Evolutionary conservation across 2,888 invertebrate genomes (phyloP).

Genomic region (Lasioglossum morio): DNA sequence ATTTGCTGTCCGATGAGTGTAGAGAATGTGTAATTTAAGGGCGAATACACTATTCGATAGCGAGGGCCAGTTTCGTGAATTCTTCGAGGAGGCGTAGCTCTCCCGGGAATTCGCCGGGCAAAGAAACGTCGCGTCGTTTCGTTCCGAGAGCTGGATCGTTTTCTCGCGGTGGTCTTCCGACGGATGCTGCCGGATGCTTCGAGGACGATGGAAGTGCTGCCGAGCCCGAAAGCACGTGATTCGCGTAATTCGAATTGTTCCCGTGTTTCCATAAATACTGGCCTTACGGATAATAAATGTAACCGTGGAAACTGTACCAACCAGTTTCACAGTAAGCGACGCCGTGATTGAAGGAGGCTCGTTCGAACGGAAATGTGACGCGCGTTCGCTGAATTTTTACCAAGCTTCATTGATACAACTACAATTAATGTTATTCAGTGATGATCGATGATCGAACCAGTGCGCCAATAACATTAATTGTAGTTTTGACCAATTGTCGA

Average conservation of each 20-base stretch:
- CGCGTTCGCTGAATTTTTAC: neutral
- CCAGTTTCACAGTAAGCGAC: neutral
- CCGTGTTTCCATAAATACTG: constrained; percentile 7
- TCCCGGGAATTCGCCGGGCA: neutral
- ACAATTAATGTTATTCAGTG: too few species aligned
- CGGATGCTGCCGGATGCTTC: neutral
- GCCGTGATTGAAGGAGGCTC: neutral
- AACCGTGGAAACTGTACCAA: neutral
- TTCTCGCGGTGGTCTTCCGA: neutral
- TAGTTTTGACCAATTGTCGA: too few species aligned
- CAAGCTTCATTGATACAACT: too few species aligned
- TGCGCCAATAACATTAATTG: too few species aligned
- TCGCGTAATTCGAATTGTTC: neutral
- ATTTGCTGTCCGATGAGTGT: neutral
- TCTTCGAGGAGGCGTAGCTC: constrained; percentile 11
- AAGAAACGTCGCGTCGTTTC: constrained; percentile 1
- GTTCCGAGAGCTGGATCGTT: neutral
- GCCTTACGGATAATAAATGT: constrained; percentile 1
- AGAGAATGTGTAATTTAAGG: neutral
- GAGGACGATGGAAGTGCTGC: neutral
- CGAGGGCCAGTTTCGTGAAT: neutral
- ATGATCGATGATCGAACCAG: too few species aligned
- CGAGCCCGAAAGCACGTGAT: neutral
- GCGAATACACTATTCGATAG: neutral
- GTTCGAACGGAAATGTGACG: neutral